A percentile compares a stretch with the other conserved stretches of the same genome.
These are phyloP conservation scores for Caenorhabditis sinica DNA, from an alignment of 2,888 invertebrate species.

Conservation along the genomic window DNA sequence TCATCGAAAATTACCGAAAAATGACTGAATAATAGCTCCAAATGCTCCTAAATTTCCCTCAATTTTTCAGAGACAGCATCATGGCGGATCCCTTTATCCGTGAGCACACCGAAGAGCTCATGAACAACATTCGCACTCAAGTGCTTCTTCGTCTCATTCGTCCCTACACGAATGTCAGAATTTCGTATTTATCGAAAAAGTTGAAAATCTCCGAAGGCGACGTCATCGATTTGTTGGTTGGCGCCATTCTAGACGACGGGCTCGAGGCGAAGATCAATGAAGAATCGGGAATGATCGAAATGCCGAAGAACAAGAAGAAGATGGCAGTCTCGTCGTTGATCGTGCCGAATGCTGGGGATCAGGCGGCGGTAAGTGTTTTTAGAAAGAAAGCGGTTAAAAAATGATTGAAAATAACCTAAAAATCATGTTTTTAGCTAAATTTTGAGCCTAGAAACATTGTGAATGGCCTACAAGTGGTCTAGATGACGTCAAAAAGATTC, in stretches of 20 bases:
- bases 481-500: no score
- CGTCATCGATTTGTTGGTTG: constrained; percentile 96
- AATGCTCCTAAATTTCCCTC: not conserved
- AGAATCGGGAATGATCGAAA: constrained; percentile 62
- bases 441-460: no score
- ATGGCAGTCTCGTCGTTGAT: constrained; percentile 36
- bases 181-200: constrained; percentile 95
- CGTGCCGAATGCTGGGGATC: constrained; percentile 47
- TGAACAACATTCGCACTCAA: constrained; percentile 92
- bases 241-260: constrained; percentile 95
- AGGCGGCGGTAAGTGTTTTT: not conserved
- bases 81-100: constrained; percentile 99
- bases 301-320: constrained; percentile 59
- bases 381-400: not conserved
- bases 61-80: constrained; percentile 89
- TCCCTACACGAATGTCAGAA: constrained; percentile 97
- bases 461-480: no score
- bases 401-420: not conserved
- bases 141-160: constrained; percentile 97
- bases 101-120: constrained; percentile 93
- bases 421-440: no score
- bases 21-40: not conserved
- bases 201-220: constrained; percentile 87
- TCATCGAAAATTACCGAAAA: not conserved
- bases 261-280: constrained; percentile 70